Base-by-base conservation (phyloP, 2,888 invertebrate species). In the Aporophyla nigra region DNA sequence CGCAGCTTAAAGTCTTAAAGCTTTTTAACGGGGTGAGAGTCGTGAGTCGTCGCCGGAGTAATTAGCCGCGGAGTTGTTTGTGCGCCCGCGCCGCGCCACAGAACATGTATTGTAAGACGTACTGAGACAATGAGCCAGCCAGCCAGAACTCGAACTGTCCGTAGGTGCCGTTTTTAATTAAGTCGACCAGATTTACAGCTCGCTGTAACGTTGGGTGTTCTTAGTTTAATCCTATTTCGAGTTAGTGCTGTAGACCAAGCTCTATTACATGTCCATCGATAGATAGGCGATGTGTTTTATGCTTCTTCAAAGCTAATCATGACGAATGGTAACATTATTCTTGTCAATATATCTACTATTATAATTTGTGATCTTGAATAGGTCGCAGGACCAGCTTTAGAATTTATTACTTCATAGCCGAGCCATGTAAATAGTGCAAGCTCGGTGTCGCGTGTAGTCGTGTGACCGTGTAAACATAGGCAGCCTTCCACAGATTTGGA, bases 1-100 rank as follows among this genome's bases (percentile, higher is more conserved):
- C 92, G 91, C 93, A 91, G 93, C 93, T 95, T 95, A 94, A 95
- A 95, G 93, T 94, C 93, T 96, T 95, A 95, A 95, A 95, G 93
- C 95, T 94, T 96, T 96, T 96, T 95, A 96, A 94, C 92, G 90
- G 92, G 87, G 91, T 90, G 92, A 90, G 92, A 95, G 93, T 96
- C 96, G 96, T 96, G 96, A 96, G 94, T 92, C 93, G 91, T 92
- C 93, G 93, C 86, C 83, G 90, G 79, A 92, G 95, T 96, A 96
- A 96, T 96, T 96, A 96, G 94, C 94, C 87, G 86, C 84, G 72
- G 87, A 89, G 92, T 92, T 92, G 93, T 93, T 93, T 94, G 94
- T 93, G 90, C 87, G 91, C 89, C 89, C 91, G 90, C 80, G 89
- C 89, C 91, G 90, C 86, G 87, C 84, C 90, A 89, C 80, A 91